Evolutionary conservation across 2,888 invertebrate species (phyloP).

Genomic region (Aphidius colemani): DNA sequence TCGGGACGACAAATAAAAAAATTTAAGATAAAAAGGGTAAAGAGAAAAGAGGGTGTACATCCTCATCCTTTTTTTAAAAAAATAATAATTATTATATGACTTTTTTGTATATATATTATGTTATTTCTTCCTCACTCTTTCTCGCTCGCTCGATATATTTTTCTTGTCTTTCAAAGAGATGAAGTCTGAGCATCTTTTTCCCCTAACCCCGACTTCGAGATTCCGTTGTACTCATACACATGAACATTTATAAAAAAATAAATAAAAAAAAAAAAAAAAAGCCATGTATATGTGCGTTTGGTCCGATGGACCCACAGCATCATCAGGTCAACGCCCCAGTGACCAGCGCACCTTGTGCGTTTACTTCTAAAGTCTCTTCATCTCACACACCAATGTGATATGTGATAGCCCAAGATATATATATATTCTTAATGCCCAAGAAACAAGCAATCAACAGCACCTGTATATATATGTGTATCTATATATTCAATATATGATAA

Average conservation of each 20-base stretch:
- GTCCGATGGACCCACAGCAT: slow-evolving; percentile 42
- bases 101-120: slow-evolving; percentile 16
- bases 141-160: slow-evolving; percentile 12
- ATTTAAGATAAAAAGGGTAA: no score
- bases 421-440: slow-evolving; percentile 9
- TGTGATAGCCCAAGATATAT: slow-evolving; percentile 1
- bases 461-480: not conserved
- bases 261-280: no score
- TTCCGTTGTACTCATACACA: slow-evolving; percentile 41
- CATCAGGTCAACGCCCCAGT: slow-evolving; percentile 59
- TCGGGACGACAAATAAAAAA: not conserved
- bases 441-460: not conserved
- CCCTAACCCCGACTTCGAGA: slow-evolving; percentile 33
- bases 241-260: no score
- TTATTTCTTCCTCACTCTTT: slow-evolving; percentile 26
- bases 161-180: no score
- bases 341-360: slow-evolving; percentile 56
- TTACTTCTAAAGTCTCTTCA: slow-evolving; percentile 23
- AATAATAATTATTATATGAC: no score
- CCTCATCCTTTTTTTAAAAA: slow-evolving; percentile 12
- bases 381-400: slow-evolving; percentile 4
- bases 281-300: slow-evolving; percentile 37
- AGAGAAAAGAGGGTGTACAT: not conserved
- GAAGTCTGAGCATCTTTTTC: slow-evolving; percentile 14
- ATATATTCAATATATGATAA: not conserved